Base-by-base conservation (phyloP, 2,113 vertebrate species). In the Ciconia stormi region DNA sequence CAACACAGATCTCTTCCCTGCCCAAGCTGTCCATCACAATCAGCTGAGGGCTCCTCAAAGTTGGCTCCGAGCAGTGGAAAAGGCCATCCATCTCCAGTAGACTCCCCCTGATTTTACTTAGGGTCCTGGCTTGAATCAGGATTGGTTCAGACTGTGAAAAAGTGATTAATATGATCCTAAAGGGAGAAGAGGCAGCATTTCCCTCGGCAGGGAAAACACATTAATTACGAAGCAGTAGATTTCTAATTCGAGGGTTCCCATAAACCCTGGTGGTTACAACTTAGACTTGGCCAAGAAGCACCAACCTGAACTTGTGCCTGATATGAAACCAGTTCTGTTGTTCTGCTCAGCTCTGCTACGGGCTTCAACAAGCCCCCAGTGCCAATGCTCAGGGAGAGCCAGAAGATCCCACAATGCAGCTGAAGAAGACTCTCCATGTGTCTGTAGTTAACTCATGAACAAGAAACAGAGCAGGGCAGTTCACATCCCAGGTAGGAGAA, bases 51-150 rank as follows among this genome's bases (percentile, higher is more conserved):
- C 21, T 71, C 70, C 81, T 94, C 86, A 70, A 4, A 89, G 27
- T 11, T 72, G 76, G 26, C 79, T 90, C 50, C 67, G 80, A 67
- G 70, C 84, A 40, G 52, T 40, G 65, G 69, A 40, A 90, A 94
- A 96, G 87, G 92, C 25, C 78, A 58, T 66, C 32, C 36, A 5
- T 53, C 69, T 69, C 40, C 66, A 66, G 49, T 44, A 73, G 27
- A 16, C 13, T n/a, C 7, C 7, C 13, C 15, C 12, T 65, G 22
- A 55, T 71, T 59, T 89, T 71, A 46, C 46, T 44, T 25, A 14
- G 6, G 18, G 42, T 49, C 29, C n/a, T 50, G 52, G 11, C 10
- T 89, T 81, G 36, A 46, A 52, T 16, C 32, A n/a, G 32, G 19
- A 4, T 14, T 61, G 16, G 52, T 65, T 66, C 40, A 69, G 34